Conservation (phyloP, 2,113 vertebrate species). For the Megalops atlanticus region DNA sequence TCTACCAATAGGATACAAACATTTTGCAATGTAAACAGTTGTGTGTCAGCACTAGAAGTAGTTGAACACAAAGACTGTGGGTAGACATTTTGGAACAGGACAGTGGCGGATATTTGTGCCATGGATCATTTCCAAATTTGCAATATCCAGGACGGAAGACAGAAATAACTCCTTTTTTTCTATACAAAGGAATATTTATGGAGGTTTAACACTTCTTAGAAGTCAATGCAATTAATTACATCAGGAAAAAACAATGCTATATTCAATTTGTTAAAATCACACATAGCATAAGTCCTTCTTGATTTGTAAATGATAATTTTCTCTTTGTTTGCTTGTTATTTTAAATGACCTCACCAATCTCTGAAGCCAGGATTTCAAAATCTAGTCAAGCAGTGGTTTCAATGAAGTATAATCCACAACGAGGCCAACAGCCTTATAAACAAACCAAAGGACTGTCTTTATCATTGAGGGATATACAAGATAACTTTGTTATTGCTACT, state of each 20-base stretch:
- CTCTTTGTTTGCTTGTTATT: conserved; percentile 60
- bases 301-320: no score
- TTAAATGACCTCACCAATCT: conserved; percentile 57
- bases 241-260: conserved; percentile 58
- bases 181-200: conserved; percentile 43
- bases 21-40: conserved; percentile 74
- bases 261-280: conserved; percentile 44
- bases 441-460: background rate
- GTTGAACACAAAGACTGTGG: conserved; percentile 45
- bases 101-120: conserved; percentile 46
- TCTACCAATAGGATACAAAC: conserved; percentile 55
- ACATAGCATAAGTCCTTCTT: conserved; percentile 60
- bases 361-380: conserved; percentile 62
- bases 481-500: background rate
- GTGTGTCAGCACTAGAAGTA: conserved; percentile 61
- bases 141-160: conserved; percentile 78
- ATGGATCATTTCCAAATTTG: conserved; percentile 51
- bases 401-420: conserved; percentile 39
- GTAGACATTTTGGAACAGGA: conserved; percentile 56
- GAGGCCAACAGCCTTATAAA: conserved; percentile 21
- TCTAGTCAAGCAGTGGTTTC: conserved; percentile 53
- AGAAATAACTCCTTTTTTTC: conserved; percentile 54
- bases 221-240: conserved; percentile 72
- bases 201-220: conserved; percentile 74
- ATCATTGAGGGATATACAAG: no score